Conservation (phyloP, 2,797 vertebrate species). For the Hapalemur alaotrensis region DNA sequence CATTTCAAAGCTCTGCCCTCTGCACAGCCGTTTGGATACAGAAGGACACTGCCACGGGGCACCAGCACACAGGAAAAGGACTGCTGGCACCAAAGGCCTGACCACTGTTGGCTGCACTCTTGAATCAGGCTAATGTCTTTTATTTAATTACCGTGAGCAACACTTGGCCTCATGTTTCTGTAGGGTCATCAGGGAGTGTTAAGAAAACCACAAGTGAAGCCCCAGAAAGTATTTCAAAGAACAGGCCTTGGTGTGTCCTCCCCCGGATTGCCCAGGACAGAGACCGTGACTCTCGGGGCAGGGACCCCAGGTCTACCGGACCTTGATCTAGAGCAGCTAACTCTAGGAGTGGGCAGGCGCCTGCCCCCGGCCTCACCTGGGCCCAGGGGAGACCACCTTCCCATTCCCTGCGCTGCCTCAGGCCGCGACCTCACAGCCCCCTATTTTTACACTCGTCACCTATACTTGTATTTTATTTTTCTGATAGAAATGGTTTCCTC, state of each 20-base stretch:
- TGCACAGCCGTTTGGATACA: not conserved
- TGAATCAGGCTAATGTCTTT: not conserved
- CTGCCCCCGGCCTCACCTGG: constrained; percentile 30
- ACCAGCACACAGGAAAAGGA: not conserved
- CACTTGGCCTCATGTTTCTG: not conserved
- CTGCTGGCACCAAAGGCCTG: not conserved
- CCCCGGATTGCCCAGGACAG: not conserved
- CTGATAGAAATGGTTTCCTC: constrained; percentile 61
- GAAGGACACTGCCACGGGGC: not conserved
- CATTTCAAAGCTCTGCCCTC: not conserved
- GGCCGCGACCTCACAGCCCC: constrained; percentile 12
- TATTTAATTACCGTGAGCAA: not conserved
- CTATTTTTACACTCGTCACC: constrained; percentile 49
- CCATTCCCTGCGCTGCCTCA: not conserved
- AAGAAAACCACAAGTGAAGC: not conserved
- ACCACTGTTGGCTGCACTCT: rapidly evolving
- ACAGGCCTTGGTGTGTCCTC: not conserved
- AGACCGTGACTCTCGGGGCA: constrained; percentile 16
- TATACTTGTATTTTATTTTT: constrained; percentile 65
- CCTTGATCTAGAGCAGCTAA: constrained; percentile 44
- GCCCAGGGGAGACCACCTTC: constrained; percentile 48
- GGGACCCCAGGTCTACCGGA: constrained; percentile 47
- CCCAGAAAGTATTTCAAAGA: not conserved
- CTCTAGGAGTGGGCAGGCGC: constrained; percentile 42
- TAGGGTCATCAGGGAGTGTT: not conserved